Conservation (phyloP, 2,888 invertebrate genomes). For the Allygus modestus region DNA sequence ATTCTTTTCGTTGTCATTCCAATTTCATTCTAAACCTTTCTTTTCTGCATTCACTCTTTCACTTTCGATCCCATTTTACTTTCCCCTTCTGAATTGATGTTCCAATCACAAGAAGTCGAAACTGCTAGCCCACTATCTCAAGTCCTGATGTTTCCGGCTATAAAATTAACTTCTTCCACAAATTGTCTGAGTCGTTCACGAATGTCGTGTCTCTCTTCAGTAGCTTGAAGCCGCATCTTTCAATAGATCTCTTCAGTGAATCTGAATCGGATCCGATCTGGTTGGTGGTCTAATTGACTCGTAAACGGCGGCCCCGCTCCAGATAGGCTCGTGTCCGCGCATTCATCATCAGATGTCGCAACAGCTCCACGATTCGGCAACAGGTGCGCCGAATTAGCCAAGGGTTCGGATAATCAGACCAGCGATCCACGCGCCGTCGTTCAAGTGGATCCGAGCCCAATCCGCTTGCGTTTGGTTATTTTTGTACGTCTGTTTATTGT, state of each 20-base stretch:
- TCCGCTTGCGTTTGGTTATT: too few species aligned
- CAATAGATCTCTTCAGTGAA: background rate
- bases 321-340: conserved; percentile 15
- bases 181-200: too few species aligned
- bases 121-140: background rate
- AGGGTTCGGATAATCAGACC: background rate
- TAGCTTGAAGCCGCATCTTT: background rate
- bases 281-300: background rate
- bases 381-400: conserved; percentile 29
- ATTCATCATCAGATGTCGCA: conserved; percentile 17
- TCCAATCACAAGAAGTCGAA: background rate
- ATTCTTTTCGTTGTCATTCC: too few species aligned
- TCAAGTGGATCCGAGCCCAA: too few species aligned
- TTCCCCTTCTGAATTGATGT: background rate
- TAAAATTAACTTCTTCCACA: background rate
- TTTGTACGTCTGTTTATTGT: too few species aligned
- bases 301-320: conserved; percentile 28
- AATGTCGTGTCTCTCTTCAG: background rate
- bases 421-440: background rate
- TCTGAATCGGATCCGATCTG: background rate
- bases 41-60: conserved; percentile 22
- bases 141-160: background rate
- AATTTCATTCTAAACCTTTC: background rate
- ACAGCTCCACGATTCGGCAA: background rate
- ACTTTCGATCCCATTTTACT: conserved; percentile 10